A percentile compares a stretch with the other conserved stretches of the same genome.
phyloP scores from a whole-genome alignment of 2,888 invertebrate species.

The Sacculina carcini region DNA sequence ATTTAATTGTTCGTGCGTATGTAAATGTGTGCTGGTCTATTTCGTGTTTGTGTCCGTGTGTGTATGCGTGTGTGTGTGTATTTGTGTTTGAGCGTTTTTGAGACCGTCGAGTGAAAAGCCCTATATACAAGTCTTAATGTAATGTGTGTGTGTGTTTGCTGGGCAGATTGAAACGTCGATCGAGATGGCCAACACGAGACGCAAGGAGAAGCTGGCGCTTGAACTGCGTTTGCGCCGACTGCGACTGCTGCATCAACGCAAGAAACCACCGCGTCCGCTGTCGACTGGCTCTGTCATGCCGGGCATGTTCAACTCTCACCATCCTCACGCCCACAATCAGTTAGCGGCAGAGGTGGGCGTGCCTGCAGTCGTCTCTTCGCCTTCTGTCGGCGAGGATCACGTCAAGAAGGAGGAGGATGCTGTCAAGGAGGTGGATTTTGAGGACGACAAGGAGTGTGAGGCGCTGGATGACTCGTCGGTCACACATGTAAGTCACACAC shows the following conservation, averaged over 20 bases:
- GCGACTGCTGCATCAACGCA: slow-evolving; percentile 42
- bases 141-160: background rate
- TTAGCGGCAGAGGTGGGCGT: no score
- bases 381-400: slow-evolving; percentile 16
- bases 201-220: slow-evolving; percentile 70
- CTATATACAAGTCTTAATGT: no score
- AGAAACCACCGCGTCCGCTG: slow-evolving; percentile 31
- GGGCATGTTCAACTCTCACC: no score
- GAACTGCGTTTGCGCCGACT: slow-evolving; percentile 69
- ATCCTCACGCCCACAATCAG: no score
- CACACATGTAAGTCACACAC: slow-evolving; percentile 8
- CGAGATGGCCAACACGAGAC: slow-evolving; percentile 57
- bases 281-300: background rate
- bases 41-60: no score
- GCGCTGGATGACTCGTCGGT: slow-evolving; percentile 32
- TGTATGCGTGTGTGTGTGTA: no score
- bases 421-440: slow-evolving; percentile 14
- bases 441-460: slow-evolving; percentile 49
- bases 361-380: no score
- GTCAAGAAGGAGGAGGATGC: slow-evolving; percentile 15
- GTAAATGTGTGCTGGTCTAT: no score
- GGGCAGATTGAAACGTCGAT: slow-evolving; percentile 67
- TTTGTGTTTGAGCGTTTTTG: no score
- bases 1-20: no score
- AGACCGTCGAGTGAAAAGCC: no score